Percentiles rank a stretch among this genome's conserved stretches.
Conservation (phyloP, 1,140 invertebrate genomes). For the Trissolcus basalis region DNA sequence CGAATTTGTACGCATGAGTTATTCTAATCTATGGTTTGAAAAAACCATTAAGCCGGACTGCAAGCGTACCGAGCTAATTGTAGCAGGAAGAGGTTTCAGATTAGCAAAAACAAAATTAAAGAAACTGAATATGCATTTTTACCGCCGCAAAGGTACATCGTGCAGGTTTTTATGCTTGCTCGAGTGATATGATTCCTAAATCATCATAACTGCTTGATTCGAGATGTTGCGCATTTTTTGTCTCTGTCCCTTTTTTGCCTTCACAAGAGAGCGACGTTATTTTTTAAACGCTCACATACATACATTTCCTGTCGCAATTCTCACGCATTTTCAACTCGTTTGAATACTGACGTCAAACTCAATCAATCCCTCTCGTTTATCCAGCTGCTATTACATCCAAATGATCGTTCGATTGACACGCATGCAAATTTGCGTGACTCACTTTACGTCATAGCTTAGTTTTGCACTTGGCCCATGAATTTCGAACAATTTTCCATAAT, state of each 20-base stretch:
- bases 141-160: too few relatives aligned
- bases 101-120: conserved; percentile 16
- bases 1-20: too few relatives aligned
- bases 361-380: conserved; percentile 34
- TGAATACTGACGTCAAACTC: conserved; percentile 41
- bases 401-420: conserved; percentile 29
- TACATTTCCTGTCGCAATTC: conserved; percentile 18
- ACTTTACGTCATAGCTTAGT: background rate
- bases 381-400: conserved; percentile 30
- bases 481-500: too few relatives aligned
- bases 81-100: background rate
- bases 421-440: conserved; percentile 6
- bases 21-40: too few relatives aligned
- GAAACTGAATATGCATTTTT: background rate
- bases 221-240: too few relatives aligned
- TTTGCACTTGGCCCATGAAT: too few relatives aligned
- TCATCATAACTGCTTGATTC: too few relatives aligned
- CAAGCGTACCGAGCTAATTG: conserved; percentile 1
- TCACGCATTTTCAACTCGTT: conserved; percentile 24
- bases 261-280: too few relatives aligned
- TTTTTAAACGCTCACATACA: background rate
- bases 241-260: too few relatives aligned
- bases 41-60: too few relatives aligned
- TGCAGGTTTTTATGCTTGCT: too few relatives aligned
- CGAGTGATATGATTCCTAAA: too few relatives aligned